Percentiles rank a stretch among this genome's conserved stretches.
Evolutionary conservation across 2,797 vertebrate species (phyloP).

Genomic region (Tiaroga cobitis): DNA sequence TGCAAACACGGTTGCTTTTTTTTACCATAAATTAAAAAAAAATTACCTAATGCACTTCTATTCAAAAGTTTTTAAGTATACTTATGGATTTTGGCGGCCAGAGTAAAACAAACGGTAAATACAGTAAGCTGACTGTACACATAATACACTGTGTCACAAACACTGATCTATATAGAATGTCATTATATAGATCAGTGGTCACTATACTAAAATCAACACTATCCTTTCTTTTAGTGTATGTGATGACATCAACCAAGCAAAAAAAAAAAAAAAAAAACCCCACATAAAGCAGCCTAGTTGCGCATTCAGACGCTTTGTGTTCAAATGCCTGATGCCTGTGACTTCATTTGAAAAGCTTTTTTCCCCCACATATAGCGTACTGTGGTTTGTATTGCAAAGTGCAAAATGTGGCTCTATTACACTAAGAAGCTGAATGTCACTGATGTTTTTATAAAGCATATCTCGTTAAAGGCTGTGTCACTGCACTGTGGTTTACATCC

Average conservation of each 20-base stretch:
- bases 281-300: background rate
- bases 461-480: background rate
- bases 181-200: too few relatives aligned
- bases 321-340: constrained; percentile 3
- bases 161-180: too few relatives aligned
- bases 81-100: background rate
- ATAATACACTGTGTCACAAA: background rate
- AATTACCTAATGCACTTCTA: too few relatives aligned
- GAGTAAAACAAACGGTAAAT: background rate
- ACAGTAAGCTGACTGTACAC: background rate
- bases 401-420: background rate
- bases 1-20: too few relatives aligned
- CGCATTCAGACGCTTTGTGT: constrained; percentile 2
- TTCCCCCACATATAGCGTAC: background rate
- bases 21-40: too few relatives aligned
- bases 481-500: background rate
- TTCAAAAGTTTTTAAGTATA: background rate
- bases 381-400: constrained; percentile 1
- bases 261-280: background rate
- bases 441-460: background rate
- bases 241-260: constrained; percentile 31
- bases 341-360: constrained; percentile 20
- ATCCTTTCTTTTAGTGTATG: background rate
- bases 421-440: background rate
- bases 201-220: constrained; percentile 4